These are phyloP conservation scores for Rhinogobio ventralis DNA, from an alignment of 2,797 vertebrate species.

Conservation along the genomic window DNA sequence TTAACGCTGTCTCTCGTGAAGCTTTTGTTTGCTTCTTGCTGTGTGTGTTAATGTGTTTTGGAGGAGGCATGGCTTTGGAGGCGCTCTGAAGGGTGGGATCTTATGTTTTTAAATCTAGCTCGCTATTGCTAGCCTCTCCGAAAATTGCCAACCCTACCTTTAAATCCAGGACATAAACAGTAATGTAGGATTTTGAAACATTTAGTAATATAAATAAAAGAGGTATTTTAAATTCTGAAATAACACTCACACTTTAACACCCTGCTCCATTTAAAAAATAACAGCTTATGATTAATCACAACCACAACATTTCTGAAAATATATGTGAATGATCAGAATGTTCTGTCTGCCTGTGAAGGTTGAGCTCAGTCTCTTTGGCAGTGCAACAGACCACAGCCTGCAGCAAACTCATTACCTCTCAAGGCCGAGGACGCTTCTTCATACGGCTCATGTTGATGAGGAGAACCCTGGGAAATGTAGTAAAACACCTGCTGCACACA, in stretches of 20 bases:
- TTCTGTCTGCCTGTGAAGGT: conserved; percentile 64
- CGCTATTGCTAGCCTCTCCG: no score
- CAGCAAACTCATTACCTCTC: conserved; percentile 75
- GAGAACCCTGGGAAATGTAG: conserved; percentile 74
- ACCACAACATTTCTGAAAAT: neutral
- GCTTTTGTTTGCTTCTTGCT: no score
- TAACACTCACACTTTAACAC: neutral
- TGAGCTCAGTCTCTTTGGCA: conserved; percentile 73
- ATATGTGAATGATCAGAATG: neutral
- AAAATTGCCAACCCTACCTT: neutral
- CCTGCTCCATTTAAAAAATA: neutral
- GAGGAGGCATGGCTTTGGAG: no score
- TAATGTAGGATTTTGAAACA: neutral
- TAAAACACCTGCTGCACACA: conserved; percentile 77
- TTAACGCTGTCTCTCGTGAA: no score
- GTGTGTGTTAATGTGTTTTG: no score
- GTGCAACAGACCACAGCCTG: conserved; percentile 75
- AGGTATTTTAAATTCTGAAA: neutral
- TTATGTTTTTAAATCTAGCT: no score
- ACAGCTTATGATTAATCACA: neutral
- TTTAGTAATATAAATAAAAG: neutral
- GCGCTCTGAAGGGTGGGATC: no score
- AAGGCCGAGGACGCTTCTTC: conserved; percentile 83
- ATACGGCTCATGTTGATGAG: conserved; percentile 80
- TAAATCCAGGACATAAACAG: neutral